A percentile compares a stretch with the other conserved stretches of the same genome.
phyloP scores from a whole-genome alignment of 1,140 invertebrate species.

The Atopsyche davidsoni region DNA sequence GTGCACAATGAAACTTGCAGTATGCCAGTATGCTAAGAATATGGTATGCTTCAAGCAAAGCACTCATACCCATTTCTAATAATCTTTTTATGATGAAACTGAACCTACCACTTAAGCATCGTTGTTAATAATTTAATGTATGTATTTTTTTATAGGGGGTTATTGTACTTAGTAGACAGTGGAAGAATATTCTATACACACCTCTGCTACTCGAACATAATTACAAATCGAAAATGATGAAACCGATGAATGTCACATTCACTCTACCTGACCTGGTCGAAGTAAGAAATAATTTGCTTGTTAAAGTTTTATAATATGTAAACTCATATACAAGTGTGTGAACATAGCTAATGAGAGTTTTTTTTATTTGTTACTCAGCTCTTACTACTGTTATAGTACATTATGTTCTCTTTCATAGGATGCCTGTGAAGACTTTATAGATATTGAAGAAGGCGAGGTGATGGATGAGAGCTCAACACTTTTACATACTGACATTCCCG shows the following conservation, averaged over 20 bases:
- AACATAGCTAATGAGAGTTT: no score
- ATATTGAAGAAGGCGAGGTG: conserved; percentile 61
- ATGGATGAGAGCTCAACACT: conserved; percentile 82
- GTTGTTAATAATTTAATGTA: not conserved
- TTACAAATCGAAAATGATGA: conserved; percentile 74
- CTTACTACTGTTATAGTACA: no score
- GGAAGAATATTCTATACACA: conserved; percentile 95
- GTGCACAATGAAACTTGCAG: no score
- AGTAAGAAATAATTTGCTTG: no score
- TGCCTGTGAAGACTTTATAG: conserved; percentile 30
- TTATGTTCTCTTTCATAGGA: conserved; percentile 18
- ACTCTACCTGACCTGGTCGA: conserved; percentile 77
- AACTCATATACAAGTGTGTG: no score
- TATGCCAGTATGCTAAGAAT: no score
- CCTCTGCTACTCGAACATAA: conserved; percentile 85
- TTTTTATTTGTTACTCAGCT: no score
- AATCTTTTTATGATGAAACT: no score
- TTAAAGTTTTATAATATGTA: no score
- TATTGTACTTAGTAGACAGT: conserved; percentile 86
- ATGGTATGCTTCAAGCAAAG: no score
- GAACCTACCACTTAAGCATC: no score
- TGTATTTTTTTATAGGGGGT: conserved; percentile 61
- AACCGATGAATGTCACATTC: conserved; percentile 83
- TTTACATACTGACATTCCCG: conserved; percentile 49
- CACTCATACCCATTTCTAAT: no score